phyloP scores from a whole-genome alignment of 2,797 vertebrate genomes.

The Moxostoma hubbsi region DNA sequence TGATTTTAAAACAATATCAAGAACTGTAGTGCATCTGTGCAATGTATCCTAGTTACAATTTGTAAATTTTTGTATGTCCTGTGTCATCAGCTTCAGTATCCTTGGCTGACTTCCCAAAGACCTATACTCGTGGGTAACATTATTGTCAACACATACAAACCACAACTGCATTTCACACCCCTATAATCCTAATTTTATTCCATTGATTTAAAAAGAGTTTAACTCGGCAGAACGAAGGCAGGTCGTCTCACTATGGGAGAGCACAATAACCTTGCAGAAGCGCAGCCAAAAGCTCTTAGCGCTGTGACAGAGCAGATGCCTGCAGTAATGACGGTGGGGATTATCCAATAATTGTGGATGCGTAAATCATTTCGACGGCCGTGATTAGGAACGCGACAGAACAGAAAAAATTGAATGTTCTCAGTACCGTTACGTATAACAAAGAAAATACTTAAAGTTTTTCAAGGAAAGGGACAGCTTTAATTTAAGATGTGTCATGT shows the following conservation, averaged over 20 bases:
- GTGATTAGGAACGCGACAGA: conserved; percentile 49
- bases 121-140: not conserved
- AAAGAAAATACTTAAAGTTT: conserved; percentile 34
- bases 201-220: conserved; percentile 64
- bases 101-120: not conserved
- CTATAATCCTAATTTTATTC: conserved; percentile 66
- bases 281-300: conserved; percentile 76
- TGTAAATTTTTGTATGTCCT: not conserved
- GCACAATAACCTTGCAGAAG: conserved; percentile 66
- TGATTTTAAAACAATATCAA: no score
- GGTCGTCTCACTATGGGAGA: conserved; percentile 63
- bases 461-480: conserved; percentile 35
- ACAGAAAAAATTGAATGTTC: conserved; percentile 14
- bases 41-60: no score
- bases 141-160: conserved; percentile 30
- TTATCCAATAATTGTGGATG: conserved; percentile 81
- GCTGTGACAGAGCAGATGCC: conserved; percentile 81
- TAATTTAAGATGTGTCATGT: conserved; percentile 65
- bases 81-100: not conserved
- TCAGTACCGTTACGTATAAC: conserved; percentile 55
- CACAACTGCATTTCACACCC: conserved; percentile 49
- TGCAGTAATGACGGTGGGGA: conserved; percentile 83
- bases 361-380: conserved; percentile 74
- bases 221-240: conserved; percentile 47
- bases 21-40: no score